Conservation (phyloP, 2,113 vertebrate species). For the Lophotis ruficrista region DNA sequence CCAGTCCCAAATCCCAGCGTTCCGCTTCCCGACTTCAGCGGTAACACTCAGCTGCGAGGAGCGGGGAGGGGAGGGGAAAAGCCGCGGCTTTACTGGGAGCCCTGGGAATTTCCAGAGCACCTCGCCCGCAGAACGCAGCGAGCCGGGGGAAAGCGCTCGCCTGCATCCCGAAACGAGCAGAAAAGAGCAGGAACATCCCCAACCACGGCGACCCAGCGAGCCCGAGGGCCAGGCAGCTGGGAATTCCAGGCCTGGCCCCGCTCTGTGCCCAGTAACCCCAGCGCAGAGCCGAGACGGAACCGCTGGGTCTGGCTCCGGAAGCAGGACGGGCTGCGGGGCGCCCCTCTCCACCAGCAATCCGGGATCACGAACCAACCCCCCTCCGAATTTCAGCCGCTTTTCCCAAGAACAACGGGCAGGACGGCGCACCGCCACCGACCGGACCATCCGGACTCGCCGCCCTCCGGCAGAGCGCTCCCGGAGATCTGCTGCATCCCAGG, state of each 20-base stretch:
- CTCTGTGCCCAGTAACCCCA: background rate
- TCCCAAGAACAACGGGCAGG: background rate
- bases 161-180: accelerated
- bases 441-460: background rate
- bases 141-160: background rate
- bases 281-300: background rate
- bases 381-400: background rate
- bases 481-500: background rate
- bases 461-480: background rate
- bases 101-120: background rate
- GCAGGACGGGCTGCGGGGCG: background rate
- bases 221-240: background rate
- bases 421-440: background rate
- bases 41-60: background rate
- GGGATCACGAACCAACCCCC: background rate
- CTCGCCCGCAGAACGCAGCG: background rate
- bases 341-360: background rate
- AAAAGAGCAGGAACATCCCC: background rate
- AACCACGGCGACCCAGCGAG: accelerated
- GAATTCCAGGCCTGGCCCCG: background rate
- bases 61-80: background rate
- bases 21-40: background rate
- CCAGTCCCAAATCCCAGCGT: background rate
- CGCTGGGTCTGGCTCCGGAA: accelerated
- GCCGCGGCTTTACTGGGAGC: background rate